Evolutionary conservation across 2,113 vertebrate genomes (phyloP).

Genomic region (Oryctolagus cuniculus): DNA sequence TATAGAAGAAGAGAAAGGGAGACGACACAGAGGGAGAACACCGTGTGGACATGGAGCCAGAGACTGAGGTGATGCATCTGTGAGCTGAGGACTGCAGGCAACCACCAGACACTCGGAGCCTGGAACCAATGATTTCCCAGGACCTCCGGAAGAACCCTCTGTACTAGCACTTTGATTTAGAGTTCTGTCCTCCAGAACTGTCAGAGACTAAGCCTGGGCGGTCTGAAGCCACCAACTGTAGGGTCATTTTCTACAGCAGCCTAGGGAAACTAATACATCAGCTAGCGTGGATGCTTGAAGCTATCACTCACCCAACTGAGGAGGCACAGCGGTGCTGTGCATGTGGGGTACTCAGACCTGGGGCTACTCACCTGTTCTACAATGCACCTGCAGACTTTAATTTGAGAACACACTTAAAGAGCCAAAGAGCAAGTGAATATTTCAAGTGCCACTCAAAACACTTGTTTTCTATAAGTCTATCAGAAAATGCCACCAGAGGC

Average conservation of each 20-base stretch:
- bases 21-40: background rate
- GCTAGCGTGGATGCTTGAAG: background rate
- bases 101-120: background rate
- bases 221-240: background rate
- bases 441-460: background rate
- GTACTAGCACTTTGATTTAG: background rate
- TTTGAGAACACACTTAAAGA: background rate
- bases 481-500: background rate
- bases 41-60: fast-evolving
- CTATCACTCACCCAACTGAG: background rate
- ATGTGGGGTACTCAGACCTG: background rate
- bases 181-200: no score
- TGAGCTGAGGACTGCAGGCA: background rate
- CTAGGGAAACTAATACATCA: background rate
- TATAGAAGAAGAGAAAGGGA: background rate
- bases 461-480: background rate
- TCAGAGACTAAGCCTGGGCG: background rate
- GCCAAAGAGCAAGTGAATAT: slow-evolving; percentile 1
- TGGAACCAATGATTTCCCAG: background rate
- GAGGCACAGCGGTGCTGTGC: background rate
- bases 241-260: background rate
- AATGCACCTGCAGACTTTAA: background rate
- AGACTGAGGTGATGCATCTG: background rate
- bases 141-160: background rate
- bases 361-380: background rate